Evolutionary conservation across 2,888 invertebrate genomes (phyloP).

Genomic region (Pristionchus maxplancki): DNA sequence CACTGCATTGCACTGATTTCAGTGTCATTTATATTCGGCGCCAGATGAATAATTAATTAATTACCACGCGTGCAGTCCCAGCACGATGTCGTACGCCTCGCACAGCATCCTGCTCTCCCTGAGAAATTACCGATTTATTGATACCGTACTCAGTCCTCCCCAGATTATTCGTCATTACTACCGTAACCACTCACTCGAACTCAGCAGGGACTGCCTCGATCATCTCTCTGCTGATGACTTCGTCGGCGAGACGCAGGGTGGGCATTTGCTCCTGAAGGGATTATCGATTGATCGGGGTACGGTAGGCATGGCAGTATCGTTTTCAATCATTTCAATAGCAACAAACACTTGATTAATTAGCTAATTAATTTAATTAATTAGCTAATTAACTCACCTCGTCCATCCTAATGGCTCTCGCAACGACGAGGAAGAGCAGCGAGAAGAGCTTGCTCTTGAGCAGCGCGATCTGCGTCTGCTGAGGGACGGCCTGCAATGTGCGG

Average conservation of each 20-base stretch:
- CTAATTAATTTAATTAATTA: not conserved
- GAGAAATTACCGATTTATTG: not conserved
- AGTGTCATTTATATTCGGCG: too few relatives aligned
- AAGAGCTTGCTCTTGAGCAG: constrained; percentile 37
- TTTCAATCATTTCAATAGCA: not conserved
- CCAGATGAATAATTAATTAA: too few relatives aligned
- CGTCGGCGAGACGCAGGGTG: not conserved
- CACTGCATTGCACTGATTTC: too few relatives aligned
- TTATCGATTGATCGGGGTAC: not conserved
- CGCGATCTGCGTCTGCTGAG: not conserved
- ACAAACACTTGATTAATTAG: not conserved
- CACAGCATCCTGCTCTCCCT: not conserved
- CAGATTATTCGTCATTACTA: not conserved
- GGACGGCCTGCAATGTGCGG: not conserved
- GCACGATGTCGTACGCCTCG: not conserved
- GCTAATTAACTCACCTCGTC: not conserved
- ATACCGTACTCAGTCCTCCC: not conserved
- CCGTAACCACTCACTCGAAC: constrained; percentile 12
- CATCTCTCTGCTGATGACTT: not conserved
- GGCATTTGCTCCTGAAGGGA: not conserved
- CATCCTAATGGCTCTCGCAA: not conserved
- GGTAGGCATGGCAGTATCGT: not conserved
- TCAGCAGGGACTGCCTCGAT: not conserved
- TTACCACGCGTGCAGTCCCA: not conserved
- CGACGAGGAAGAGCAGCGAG: constrained; percentile 16